These are phyloP conservation scores for Myiozetetes cayanensis DNA, from an alignment of 2,113 vertebrate genomes.

Conservation along the genomic window DNA sequence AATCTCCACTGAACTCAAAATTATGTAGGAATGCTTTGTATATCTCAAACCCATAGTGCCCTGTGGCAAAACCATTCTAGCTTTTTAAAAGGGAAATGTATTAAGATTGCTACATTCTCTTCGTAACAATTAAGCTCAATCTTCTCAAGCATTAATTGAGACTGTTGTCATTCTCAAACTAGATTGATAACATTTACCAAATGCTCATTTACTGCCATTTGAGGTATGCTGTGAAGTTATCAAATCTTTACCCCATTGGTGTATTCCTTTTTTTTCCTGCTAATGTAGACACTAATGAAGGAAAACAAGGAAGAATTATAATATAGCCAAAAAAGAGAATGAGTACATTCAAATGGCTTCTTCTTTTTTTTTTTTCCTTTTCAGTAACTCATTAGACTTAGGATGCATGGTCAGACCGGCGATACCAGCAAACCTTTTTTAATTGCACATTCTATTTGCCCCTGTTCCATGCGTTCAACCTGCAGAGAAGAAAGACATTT, in stretches of 20 bases:
- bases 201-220: not conserved
- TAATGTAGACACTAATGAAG: constrained; percentile 27
- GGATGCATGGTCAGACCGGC: constrained; percentile 28
- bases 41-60: not conserved
- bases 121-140: not conserved
- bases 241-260: not conserved
- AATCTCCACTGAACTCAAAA: not conserved
- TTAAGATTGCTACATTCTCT: not conserved
- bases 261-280: not conserved
- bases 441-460: constrained; percentile 69
- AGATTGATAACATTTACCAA: not conserved
- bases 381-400: constrained; percentile 54
- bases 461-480: constrained; percentile 64
- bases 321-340: not conserved
- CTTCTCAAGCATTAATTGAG: constrained; percentile 17
- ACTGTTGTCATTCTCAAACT: not conserved
- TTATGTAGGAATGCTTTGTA: not conserved
- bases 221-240: not conserved
- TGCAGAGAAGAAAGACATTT: constrained; percentile 74
- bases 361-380: not conserved
- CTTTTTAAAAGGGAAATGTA: not conserved
- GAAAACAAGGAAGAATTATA: constrained; percentile 18
- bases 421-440: constrained; percentile 43
- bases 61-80: not conserved
- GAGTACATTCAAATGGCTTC: not conserved